Base-by-base conservation (phyloP, 2,888 invertebrate genomes). In the Lithophane ornitopus region DNA sequence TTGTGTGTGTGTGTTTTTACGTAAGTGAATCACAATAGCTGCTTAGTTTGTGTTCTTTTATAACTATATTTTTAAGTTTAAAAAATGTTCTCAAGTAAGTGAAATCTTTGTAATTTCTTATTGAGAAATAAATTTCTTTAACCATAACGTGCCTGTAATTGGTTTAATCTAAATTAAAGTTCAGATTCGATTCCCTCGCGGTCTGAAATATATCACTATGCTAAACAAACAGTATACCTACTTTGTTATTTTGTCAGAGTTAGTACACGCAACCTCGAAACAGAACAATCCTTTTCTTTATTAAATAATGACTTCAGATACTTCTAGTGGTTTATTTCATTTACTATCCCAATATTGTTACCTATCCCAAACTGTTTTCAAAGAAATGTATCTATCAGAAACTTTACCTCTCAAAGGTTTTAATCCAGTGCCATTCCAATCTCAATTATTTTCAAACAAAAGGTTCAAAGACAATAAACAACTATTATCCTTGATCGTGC, bases 381-480 rank as follows among this genome's bases (percentile, higher is more conserved):
- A 44, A 59, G 44, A 44, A 34, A 44, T 26, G 7, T 61, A 26
- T n/a, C 46, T 16, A 46, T 41, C 49, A 49, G 0, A 46, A 80
- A 26, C 22, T 28, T 65, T n/a, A 46, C 41, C 19, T 54, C 12
- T 56, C 19, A 14, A 74, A 61, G 28, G 66, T 62, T 71, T 26
- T 19, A 56, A 80, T 84, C 85, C 44, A 65, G 39, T 58, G 28
- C 54, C 65, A 49, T 54, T 71, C 28, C 26, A 79, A 65, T 52
- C 68, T 44, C 65, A 81, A 81, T 78, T 44, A n/a, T 34, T 49
- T 61, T 49, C 22, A 34, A 74, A 70, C 65, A 80, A 72, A 74
- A 61, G 52, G 12, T 66, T 19, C 8, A n/a, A 56, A 56, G 26
- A 34, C 58, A 52, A 65, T 58, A 68, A 73, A 81, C 39, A 76